Conservation (phyloP, 2,113 vertebrate species). For the Catharus bicknelli region DNA sequence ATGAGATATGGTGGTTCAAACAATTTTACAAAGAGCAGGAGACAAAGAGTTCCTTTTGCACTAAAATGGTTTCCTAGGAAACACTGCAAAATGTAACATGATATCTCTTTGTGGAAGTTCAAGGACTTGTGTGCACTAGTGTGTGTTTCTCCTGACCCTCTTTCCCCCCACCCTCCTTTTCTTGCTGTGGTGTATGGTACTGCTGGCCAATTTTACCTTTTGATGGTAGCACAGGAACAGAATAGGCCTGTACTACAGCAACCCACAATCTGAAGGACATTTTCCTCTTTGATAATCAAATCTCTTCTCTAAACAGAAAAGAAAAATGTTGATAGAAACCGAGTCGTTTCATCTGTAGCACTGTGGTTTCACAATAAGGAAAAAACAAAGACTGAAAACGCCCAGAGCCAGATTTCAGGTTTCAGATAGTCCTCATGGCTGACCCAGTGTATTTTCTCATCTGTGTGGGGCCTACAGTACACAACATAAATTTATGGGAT, state of each 20-base stretch:
- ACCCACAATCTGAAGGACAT: background rate
- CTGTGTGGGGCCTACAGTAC: background rate
- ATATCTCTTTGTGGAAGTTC: slow-evolving; percentile 71
- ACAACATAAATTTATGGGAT: background rate
- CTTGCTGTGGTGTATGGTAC: slow-evolving; percentile 4
- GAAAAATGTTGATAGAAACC: background rate
- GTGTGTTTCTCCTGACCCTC: background rate
- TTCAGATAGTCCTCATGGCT: background rate
- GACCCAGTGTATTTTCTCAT: background rate
- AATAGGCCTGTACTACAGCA: background rate
- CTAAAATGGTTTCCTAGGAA: slow-evolving; percentile 79
- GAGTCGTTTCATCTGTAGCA: background rate
- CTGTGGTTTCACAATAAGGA: background rate
- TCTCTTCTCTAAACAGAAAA: slow-evolving; percentile 4
- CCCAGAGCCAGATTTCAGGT: background rate
- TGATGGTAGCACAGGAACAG: background rate
- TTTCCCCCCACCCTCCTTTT: background rate
- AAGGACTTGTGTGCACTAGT: slow-evolving; percentile 53
- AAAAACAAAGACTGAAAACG: background rate
- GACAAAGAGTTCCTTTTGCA: slow-evolving; percentile 77
- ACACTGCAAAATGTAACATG: slow-evolving; percentile 68
- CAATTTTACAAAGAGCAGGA: slow-evolving; percentile 75
- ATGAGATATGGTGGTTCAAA: slow-evolving; percentile 75
- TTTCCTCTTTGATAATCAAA: background rate
- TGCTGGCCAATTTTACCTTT: slow-evolving; percentile 7